Base-by-base conservation (phyloP, 2,797 vertebrate species). In the Sebastes umbrosus region DNA sequence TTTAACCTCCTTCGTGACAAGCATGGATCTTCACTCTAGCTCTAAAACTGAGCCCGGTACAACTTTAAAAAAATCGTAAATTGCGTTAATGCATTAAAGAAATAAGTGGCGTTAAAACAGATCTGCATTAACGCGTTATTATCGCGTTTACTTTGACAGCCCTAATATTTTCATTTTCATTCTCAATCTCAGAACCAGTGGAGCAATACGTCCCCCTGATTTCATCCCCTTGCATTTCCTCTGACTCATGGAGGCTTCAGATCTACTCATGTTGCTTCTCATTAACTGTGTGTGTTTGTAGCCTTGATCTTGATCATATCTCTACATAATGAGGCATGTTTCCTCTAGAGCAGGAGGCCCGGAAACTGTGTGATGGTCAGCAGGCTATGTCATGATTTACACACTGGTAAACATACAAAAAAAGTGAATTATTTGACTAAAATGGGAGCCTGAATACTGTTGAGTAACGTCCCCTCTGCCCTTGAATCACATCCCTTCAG, bases 401-500 rank as follows among this genome's bases (percentile, higher is more conserved):
- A 69, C 6, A 6, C 29, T 58, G 29, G n/a, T 52, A 55, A 67
- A 32, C 24, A 43, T 32, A 39, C 22, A 50, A 54, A 20, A 58
- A 68, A 73, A 20, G 8, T 62, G 29, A 71, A 46, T 22, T 57
- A 32, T 70, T 69, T 32, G 60, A 73, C 52, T 63, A 20, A 73
- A 70, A 79, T 63, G 24, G 80, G 78, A 87, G 74, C 78, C 84
- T 66, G 54, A 67, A 69, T 73, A 68, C 65, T 79, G 65, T 75
- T 82, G 78, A 80, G 75, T 74, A 70, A 66, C 14, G 14, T 50
- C 12, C 20, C 58, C 25, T 64, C 34, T 79, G 77, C 67, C 69
- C 69, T 78, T 84, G 63, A 86, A 68, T 84, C 78, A 69, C 20
- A 58, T 72, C 78, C 72, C 80, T 70, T 59, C 11, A 75, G 75